Evolutionary conservation across 2,797 vertebrate species (phyloP).

Genomic region (Cynopterus sphinx): DNA sequence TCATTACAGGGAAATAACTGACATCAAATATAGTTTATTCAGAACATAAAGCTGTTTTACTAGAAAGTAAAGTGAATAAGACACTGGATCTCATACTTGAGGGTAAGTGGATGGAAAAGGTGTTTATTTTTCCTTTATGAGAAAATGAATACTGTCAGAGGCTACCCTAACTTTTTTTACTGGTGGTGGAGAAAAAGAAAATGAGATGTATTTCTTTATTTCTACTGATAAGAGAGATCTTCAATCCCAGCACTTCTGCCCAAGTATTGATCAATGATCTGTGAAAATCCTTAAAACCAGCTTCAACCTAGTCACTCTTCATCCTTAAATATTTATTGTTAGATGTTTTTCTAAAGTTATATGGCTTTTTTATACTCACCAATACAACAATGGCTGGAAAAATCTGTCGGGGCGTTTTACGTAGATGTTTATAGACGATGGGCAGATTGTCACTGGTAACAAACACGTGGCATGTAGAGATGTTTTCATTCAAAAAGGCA

Average conservation of each 20-base stretch:
- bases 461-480: not conserved
- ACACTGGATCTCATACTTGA: not conserved
- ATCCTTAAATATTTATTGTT: not conserved
- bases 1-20: not conserved
- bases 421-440: not conserved
- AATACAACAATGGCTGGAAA: not conserved
- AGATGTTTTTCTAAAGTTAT: not conserved
- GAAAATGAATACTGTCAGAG: not conserved
- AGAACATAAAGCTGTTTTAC: not conserved
- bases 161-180: not conserved
- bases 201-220: slow-evolving; percentile 26
- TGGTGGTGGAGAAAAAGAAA: not conserved
- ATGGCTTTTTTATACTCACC: not conserved
- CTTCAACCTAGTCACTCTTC: not conserved
- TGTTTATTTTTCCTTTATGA: not conserved
- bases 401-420: accelerated
- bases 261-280: not conserved
- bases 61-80: not conserved
- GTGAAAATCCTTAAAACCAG: not conserved
- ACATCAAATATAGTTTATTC: not conserved
- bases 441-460: not conserved
- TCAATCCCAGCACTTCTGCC: not conserved
- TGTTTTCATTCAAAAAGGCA: not conserved
- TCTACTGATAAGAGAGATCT: slow-evolving; percentile 5
- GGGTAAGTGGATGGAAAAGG: not conserved